Conservation (phyloP, 35 echinoderm and acorn worm species). For the Stichopus chloronotus region DNA sequence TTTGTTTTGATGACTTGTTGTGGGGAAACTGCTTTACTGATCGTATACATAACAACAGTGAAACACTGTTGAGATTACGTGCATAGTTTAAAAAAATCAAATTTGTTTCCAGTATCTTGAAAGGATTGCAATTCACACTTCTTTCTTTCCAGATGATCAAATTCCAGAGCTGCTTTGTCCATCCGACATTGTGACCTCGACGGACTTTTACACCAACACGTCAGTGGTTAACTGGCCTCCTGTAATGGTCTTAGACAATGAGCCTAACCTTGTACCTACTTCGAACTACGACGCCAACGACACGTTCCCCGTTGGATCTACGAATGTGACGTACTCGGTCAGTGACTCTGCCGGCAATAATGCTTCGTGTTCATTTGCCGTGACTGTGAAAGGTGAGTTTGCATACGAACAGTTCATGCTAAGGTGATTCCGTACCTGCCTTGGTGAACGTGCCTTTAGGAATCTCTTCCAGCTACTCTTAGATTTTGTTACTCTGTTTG, state of each 20-base stretch:
- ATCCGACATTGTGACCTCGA: neutral
- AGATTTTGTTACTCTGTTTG: too few species aligned
- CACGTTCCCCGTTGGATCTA: neutral
- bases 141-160: neutral
- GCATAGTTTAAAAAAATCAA: neutral
- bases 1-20: neutral
- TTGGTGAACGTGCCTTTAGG: too few species aligned
- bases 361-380: constrained; percentile 16
- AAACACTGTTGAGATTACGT: neutral
- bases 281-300: neutral
- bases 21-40: neutral
- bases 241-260: neutral
- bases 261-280: neutral
- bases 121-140: too few species aligned
- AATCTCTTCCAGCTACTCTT: too few species aligned
- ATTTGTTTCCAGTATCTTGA: neutral
- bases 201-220: neutral
- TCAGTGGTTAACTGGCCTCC: neutral
- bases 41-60: neutral
- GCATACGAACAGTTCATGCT: neutral
- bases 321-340: neutral
- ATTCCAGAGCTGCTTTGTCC: neutral
- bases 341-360: neutral
- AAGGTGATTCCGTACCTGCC: too few species aligned
- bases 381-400: constrained; percentile 19